Base-by-base conservation (phyloP, 2,113 vertebrate genomes). In the Prochilodus magdalenae region DNA sequence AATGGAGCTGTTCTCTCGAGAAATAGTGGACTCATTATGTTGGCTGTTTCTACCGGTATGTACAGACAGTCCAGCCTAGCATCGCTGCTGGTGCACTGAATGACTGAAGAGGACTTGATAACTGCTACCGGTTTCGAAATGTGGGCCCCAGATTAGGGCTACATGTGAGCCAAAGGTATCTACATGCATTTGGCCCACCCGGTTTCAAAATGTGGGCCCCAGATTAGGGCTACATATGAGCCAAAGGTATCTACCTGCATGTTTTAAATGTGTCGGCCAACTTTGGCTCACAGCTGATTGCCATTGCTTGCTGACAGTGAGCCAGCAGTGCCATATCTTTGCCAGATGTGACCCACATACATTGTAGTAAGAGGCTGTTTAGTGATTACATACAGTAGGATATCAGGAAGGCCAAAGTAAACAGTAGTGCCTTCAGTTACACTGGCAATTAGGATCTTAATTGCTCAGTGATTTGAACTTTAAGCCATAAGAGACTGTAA, bases 1-100 rank as follows among this genome's bases (percentile, higher is more conserved):
- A 27, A 73, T 71, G 4, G 55, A 22, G 71, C 36, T 67, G 36
- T 59, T 83, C 81, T 62, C 20, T 77, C 14, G 26, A 30, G 30
- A 49, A 76, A 22, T 4, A 18, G 13, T 20, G 15, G 51, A 55
- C 13, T 55, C 20, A 0, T 55, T 55, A 1, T 22, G 16, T 55
- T 16, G 1, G 16, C 49, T 16, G 49, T 16, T 18, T 67, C 18
- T 8, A 36, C 2, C 1, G 26, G 11, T 44, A 44, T 40, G 57
- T 12, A 11, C 0, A 22, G 29, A 66, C 5, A 33, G 7, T 36
- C 27, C 65, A 67, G 16, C 29, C 30, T 36, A 36, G 6, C 20
- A 22, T 67, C 29, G 63, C 29, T 12, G 65, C 30, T 67, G 22
- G 6, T 20, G 5, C 65, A 20, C 65, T 67, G 29, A 36, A 36